phyloP scores from a whole-genome alignment of 2,797 vertebrate species.

The Bradypus variegatus region DNA sequence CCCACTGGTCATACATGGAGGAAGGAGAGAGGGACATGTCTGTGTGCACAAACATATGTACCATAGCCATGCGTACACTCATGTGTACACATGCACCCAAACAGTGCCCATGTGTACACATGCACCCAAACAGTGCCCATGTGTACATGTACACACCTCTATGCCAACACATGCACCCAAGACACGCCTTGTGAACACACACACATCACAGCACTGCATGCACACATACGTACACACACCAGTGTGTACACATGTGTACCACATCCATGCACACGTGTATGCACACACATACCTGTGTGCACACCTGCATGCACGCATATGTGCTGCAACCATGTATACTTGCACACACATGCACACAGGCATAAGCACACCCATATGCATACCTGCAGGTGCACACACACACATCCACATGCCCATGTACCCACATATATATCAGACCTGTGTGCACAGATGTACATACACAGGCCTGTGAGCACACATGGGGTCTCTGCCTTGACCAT shows the following conservation, averaged over 20 bases:
- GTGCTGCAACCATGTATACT: no score
- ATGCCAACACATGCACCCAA: no score
- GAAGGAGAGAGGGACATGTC: background rate
- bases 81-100: no score
- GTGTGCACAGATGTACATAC: background rate
- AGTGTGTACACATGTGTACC: background rate
- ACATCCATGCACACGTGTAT: background rate
- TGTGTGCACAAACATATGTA: no score
- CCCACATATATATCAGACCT: background rate
- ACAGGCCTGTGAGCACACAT: background rate
- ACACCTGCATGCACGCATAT: background rate
- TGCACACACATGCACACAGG: background rate
- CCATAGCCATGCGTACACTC: no score
- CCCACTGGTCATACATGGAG: background rate
- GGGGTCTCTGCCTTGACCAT: background rate
- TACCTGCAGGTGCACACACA: no score
- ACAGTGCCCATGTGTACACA: no score
- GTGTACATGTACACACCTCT: no score
- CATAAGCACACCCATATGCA: background rate
- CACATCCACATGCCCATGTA: background rate
- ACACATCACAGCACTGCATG: no score
- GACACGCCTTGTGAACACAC: no score
- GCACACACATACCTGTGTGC: background rate
- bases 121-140: no score
- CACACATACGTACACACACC: no score